Evolutionary conservation across 2,888 invertebrate species (phyloP), one percentile per base, ranked within the genome.

Genomic region (Cataglyphis cursor): DNA sequence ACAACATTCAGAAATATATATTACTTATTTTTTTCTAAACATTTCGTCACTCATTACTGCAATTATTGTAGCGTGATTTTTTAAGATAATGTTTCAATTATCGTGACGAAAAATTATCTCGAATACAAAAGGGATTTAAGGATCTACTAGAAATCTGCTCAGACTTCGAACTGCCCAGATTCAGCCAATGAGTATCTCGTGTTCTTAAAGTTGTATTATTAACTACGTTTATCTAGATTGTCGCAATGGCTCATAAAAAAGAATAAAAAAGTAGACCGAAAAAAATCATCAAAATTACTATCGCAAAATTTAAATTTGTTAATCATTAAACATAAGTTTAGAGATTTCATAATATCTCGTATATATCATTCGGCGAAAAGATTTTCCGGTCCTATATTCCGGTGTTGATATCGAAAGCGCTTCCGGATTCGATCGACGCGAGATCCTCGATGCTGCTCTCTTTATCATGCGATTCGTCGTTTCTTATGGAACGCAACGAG

Each of bases 161-260:
- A 59, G 61, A 41, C 41, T 10, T 66, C 28, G n/a, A 48, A 41
- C 5, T 18, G 12, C 31, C 31, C 41, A 18, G 9, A 0, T 61
- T 73, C 15, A n/a, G 15, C 21, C 6, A 41, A 41, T 15, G n/a
- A 3, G 8, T 18, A 12, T 8, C 15, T 54, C 15, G 15, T 18
- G n/a, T 38, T 59, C 59, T n/a, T 15, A 73, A 12, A 73, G 18
- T 73, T 6, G 21, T 59, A n/a, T 12, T 68, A 51, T 57, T n/a
- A 12, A 24, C 35, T 9, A 38, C 35, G 21, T 59, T 59, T 59
- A 59, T 59, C 8, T 8, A 24, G 24, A 51, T 18, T 12, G 2
- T 72, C 24, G 3, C 6, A 57, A 72, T 54, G 18, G 15, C 1
- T 54, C 5, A 31, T 9, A 3, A 57, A 3, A 4, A 51, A 57